Conservation (phyloP, 2,888 invertebrate genomes). For the Volucella inanis region DNA sequence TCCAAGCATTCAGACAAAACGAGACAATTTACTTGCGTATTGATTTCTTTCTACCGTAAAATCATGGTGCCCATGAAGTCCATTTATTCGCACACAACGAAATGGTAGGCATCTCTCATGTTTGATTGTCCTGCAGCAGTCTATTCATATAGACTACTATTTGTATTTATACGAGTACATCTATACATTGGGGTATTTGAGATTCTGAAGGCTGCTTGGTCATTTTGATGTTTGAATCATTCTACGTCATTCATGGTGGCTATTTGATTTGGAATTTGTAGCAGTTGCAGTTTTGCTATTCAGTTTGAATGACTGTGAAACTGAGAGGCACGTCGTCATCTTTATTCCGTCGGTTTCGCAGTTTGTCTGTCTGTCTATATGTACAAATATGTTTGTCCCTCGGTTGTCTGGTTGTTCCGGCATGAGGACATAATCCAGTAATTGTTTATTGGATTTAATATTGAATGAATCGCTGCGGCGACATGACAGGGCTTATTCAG, state of each 20-base stretch:
- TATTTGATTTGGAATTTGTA: conserved; percentile 72
- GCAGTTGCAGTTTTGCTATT: conserved; percentile 56
- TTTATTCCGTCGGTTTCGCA: too few relatives aligned
- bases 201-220: conserved; percentile 54
- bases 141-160: neutral
- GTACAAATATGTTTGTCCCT: neutral
- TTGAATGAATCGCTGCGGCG: conserved; percentile 67
- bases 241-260: conserved; percentile 66
- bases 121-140: conserved; percentile 50
- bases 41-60: conserved; percentile 43
- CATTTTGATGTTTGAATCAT: conserved; percentile 68
- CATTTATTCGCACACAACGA: conserved; percentile 25
- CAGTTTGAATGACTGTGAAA: conserved; percentile 33
- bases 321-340: conserved; percentile 42
- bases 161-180: neutral
- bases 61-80: neutral
- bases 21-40: conserved; percentile 70
- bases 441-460: conserved; percentile 73
- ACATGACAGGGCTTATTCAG: conserved; percentile 42
- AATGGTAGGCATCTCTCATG: conserved; percentile 53
- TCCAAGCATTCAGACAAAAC: conserved; percentile 60
- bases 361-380: too few relatives aligned
- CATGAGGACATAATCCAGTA: conserved; percentile 67
- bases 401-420: conserved; percentile 34
- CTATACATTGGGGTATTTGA: conserved; percentile 53